Conservation (phyloP, 2,888 invertebrate species). For the Brenthis hecate region DNA sequence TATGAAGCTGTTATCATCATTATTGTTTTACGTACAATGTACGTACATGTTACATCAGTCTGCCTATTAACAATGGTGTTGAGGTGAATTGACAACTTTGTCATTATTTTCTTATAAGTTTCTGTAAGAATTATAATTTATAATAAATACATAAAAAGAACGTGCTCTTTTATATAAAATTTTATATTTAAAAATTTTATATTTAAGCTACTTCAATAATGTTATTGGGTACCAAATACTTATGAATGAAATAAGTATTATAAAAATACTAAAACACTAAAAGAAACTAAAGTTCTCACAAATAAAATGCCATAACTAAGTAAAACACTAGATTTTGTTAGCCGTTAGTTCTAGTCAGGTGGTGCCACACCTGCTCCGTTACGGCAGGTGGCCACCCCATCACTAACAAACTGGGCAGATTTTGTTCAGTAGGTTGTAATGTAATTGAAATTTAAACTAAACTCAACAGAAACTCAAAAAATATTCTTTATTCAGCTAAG, state of each 20-base stretch:
- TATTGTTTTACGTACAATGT: constrained; percentile 2
- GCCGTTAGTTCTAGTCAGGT: constrained; percentile 36
- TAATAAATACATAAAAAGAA: too few species aligned
- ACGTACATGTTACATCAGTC: constrained; percentile 1
- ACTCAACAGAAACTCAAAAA: too few species aligned
- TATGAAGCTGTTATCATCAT: constrained; percentile 6
- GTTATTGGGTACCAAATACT: too few species aligned
- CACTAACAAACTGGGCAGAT: constrained; percentile 12
- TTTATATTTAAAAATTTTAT: too few species aligned
- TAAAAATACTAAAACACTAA: too few species aligned
- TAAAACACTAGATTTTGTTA: constrained; percentile 8
- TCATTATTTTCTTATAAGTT: not conserved
- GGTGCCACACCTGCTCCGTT: constrained; percentile 41
- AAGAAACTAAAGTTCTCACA: constrained; percentile 12
- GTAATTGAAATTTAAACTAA: too few species aligned
- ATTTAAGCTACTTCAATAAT: too few species aligned
- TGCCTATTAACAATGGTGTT: not conserved
- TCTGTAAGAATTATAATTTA: not conserved
- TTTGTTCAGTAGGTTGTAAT: not conserved
- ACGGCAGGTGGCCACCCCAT: constrained; percentile 42
- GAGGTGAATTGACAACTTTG: not conserved
- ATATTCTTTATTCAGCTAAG: too few species aligned
- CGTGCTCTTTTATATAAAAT: too few species aligned
- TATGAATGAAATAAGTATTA: too few species aligned
- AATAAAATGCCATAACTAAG: not conserved